Evolutionary conservation across 2,113 vertebrate species (phyloP).

Genomic region (Malaclemys terrapin): DNA sequence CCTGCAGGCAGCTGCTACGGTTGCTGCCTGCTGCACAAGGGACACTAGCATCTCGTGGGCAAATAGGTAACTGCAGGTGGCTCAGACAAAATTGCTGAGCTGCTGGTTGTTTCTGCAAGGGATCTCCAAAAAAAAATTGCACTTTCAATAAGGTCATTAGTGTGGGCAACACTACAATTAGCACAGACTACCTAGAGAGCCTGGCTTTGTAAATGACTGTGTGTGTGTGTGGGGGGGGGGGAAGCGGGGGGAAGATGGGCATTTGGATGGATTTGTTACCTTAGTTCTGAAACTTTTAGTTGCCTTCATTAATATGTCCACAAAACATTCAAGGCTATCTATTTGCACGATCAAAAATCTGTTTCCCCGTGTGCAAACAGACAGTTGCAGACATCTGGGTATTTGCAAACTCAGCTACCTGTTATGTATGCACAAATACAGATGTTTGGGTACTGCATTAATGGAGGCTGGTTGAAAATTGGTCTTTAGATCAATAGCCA

Average conservation of each 20-base stretch:
- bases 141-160: neutral
- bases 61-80: neutral
- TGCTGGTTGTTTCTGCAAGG: neutral
- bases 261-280: neutral
- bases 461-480: neutral
- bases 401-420: neutral
- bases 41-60: fast-evolving
- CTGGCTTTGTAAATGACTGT: neutral
- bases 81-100: neutral
- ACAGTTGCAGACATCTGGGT: neutral
- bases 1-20: neutral
- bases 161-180: neutral
- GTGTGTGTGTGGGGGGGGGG: neutral
- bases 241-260: fast-evolving
- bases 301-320: neutral
- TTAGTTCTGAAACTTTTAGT: neutral
- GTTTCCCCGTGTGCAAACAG: neutral
- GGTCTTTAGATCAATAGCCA: neutral
- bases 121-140: neutral
- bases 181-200: constrained; percentile 9
- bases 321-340: neutral
- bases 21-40: fast-evolving
- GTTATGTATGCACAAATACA: neutral
- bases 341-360: neutral
- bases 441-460: neutral